Evolutionary conservation across 2,797 vertebrate species (phyloP).

Genomic region (Margarornis squamiger): DNA sequence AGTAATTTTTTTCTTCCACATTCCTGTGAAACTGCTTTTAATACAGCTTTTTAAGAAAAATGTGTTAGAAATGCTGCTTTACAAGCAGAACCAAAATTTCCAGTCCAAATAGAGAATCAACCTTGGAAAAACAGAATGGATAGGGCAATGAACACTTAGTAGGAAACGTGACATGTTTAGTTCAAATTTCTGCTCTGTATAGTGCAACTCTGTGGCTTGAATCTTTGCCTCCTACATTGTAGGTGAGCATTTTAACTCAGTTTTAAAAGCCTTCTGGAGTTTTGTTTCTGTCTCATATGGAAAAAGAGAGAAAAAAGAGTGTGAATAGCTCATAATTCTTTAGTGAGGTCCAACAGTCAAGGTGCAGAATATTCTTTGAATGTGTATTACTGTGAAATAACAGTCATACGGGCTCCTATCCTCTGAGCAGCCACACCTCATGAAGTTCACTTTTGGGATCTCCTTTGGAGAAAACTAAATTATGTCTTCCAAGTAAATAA

Average conservation of each 20-base stretch:
- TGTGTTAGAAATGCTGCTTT: neutral
- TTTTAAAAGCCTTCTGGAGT: neutral
- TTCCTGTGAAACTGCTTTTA: neutral
- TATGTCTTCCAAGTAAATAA: neutral
- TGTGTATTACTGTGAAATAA: neutral
- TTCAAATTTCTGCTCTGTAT: neutral
- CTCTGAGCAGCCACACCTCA: neutral
- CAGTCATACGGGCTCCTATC: accelerated
- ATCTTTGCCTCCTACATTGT: neutral
- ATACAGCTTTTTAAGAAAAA: neutral
- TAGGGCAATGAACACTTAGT: neutral
- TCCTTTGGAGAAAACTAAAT: neutral
- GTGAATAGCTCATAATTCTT: neutral
- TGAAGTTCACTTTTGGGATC: neutral
- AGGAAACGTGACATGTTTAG: neutral
- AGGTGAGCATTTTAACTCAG: neutral
- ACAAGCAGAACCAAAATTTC: neutral
- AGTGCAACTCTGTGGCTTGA: neutral
- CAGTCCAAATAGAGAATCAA: neutral
- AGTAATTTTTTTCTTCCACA: neutral
- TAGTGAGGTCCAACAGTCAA: accelerated
- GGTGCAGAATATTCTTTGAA: neutral
- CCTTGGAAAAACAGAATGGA: neutral
- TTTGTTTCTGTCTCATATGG: neutral
- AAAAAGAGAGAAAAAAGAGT: neutral